Evolutionary conservation across 2,113 vertebrate species (phyloP), one percentile per base, ranked within the genome.

Genomic region (Bos javanicus): DNA sequence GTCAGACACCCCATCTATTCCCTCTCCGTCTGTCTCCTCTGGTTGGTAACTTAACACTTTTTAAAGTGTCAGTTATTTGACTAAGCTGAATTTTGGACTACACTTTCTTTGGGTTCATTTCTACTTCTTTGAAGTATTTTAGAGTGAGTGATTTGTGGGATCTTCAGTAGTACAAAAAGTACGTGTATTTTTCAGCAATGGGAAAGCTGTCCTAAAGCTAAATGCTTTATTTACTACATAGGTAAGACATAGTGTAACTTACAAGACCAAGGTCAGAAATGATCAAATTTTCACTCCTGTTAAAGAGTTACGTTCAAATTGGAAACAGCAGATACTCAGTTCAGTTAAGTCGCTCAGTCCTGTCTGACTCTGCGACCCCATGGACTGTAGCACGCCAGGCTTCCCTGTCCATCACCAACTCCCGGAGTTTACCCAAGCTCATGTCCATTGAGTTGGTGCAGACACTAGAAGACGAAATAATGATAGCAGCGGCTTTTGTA

Each of bases 71-170:
- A 74, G 19, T 82, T 54, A 17, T 87, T 84, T 54, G 71, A 54
- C 15, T 50, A 74, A 96, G 48, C n/a, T 87, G 46, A 97, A 81
- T 76, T 93, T 91, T 97, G 39, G 16, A 80, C 95, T 81, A 11
- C 25, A 93, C 1, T 84, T 52, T 81, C 78, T 36, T 92, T 74
- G 33, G 48, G 26, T 95, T 84, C 14, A n/a, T 90, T 96, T 98
- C 28, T 74, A 6, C 26, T 50, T 25, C 59, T 93, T 92, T 81
- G 81, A 94, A 85, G 8, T 74, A 43, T 25, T 30, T 2, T 52
- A 17, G 46, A 21, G 52, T 25, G 2, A 1, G 14, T 64, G 5
- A 71, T 26, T 93, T 91, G 50, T 5, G 25, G 36, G 56, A 64
- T 33, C 36, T n/a, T 96, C 2, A 83, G 2, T 21, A 46, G 6